Percentiles rank a stretch among this genome's conserved stretches.
Evolutionary conservation across 1,140 invertebrate genomes (phyloP).

Genomic region (Caenorhabditis remanei): DNA sequence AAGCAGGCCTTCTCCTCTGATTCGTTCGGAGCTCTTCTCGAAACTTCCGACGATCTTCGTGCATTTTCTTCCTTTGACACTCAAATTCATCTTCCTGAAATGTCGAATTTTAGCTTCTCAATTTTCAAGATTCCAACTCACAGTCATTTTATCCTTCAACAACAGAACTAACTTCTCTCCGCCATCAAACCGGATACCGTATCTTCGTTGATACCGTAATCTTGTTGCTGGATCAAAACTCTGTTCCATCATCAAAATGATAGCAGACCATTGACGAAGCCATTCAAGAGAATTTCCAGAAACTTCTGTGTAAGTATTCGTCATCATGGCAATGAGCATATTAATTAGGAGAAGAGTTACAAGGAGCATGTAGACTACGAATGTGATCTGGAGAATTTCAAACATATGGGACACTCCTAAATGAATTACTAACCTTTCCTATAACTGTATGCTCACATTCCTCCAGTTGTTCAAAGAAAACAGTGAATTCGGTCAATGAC

Average conservation of each 20-base stretch:
- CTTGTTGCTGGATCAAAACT: slow-evolving; percentile 89
- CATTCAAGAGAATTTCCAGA: slow-evolving; percentile 96
- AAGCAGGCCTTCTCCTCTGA: slow-evolving; percentile 19
- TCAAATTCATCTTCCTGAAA: slow-evolving; percentile 39
- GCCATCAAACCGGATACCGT: slow-evolving; percentile 94
- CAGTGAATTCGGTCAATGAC: slow-evolving; percentile 94
- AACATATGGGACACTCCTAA: neutral
- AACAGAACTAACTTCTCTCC: slow-evolving; percentile 87
- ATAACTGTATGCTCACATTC: slow-evolving; percentile 89
- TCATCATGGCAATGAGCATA: slow-evolving; percentile 99
- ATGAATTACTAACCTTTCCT: slow-evolving; percentile 83
- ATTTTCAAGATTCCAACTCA: neutral
- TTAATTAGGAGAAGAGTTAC: slow-evolving; percentile 94
- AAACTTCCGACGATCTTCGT: slow-evolving; percentile 24
- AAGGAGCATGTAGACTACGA: slow-evolving; percentile 95
- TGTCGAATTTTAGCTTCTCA: neutral
- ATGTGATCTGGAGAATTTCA: slow-evolving; percentile 84
- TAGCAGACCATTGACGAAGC: slow-evolving; percentile 95
- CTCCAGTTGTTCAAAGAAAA: slow-evolving; percentile 90
- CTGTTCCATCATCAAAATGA: slow-evolving; percentile 94
- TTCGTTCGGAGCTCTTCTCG: slow-evolving; percentile 45
- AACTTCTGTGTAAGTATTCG: slow-evolving; percentile 92
- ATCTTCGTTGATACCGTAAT: slow-evolving; percentile 86
- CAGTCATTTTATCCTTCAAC: slow-evolving; percentile 78
- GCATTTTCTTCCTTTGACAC: slow-evolving; percentile 51